A percentile compares a stretch with the other conserved stretches of the same genome.
Evolutionary conservation across 2,797 vertebrate genomes (phyloP).

Genomic region (Helarctos malayanus): DNA sequence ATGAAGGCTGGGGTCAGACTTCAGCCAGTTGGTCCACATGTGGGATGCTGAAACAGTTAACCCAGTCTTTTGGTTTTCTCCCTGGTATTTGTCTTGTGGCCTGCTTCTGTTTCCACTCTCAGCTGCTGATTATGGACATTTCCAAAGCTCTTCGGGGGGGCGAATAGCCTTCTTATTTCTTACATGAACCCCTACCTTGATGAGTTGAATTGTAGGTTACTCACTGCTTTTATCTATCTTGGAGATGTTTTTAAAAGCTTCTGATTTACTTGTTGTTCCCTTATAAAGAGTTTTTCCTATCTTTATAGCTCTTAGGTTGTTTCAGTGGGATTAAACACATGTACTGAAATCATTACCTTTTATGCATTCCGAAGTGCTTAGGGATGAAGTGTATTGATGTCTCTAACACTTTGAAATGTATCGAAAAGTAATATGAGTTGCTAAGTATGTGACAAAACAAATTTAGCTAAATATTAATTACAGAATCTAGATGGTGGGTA

Average conservation of each 20-base stretch:
- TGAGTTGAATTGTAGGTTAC: neutral
- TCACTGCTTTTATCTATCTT: constrained; percentile 42
- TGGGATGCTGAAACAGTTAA: neutral
- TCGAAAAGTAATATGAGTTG: constrained; percentile 22
- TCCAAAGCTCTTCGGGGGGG: neutral
- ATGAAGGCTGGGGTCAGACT: neutral
- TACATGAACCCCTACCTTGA: neutral
- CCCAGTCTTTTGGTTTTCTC: neutral
- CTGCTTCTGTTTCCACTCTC: neutral
- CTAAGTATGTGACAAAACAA: neutral
- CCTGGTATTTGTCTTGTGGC: neutral
- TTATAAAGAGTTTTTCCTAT: neutral
- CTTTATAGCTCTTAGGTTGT: constrained; percentile 41
- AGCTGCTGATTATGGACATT: neutral
- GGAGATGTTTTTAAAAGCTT: constrained; percentile 18
- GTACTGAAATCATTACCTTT: constrained; percentile 10
- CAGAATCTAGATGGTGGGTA: neutral
- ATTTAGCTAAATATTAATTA: constrained; percentile 29
- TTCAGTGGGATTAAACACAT: constrained; percentile 40
- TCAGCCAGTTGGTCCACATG: neutral
- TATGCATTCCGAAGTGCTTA: neutral
- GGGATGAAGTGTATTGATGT: neutral
- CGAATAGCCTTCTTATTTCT: neutral
- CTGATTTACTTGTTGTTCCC: neutral
- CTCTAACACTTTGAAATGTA: constrained; percentile 40